Conservation (phyloP, 64 coral and sea anemone genomes). For the Pocillopora verrucosa region DNA sequence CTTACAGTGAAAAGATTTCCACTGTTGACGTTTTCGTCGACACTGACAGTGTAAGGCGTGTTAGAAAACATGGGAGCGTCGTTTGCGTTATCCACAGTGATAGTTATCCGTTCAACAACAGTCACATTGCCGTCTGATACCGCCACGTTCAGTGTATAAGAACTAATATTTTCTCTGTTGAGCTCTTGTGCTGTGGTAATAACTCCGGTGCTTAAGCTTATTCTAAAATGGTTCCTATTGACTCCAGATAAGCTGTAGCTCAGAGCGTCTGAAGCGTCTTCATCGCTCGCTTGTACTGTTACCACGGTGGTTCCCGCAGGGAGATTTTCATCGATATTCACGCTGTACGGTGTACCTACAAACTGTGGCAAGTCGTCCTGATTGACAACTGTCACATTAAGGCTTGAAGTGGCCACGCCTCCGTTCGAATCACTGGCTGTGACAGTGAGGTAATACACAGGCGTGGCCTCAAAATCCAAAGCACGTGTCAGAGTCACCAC, state of each 20-base stretch:
- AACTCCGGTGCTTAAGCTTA: constrained; percentile 48
- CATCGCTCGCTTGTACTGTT: constrained; percentile 14
- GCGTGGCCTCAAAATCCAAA: constrained; percentile 27
- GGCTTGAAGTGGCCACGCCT: constrained; percentile 27
- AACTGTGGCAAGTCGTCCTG: constrained; percentile 43
- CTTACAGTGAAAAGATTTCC: constrained; percentile 44
- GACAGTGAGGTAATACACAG: constrained; percentile 33
- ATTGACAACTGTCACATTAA: constrained; percentile 32
- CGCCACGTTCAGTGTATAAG: constrained; percentile 48
- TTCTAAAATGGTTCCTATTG: constrained; percentile 38
- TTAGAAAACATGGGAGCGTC: constrained; percentile 47
- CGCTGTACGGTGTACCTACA: constrained; percentile 1
- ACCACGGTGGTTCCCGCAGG: constrained; percentile 16
- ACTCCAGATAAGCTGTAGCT: constrained; percentile 30
- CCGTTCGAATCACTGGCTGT: constrained; percentile 13
- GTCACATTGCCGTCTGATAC: constrained; percentile 46
- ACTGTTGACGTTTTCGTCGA: constrained; percentile 38
- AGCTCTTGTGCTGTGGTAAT: constrained; percentile 55
- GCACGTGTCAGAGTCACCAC: constrained; percentile 8
- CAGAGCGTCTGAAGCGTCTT: constrained; percentile 31
- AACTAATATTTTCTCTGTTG: constrained; percentile 46
- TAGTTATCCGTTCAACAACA: constrained; percentile 19
- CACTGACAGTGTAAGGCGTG: constrained; percentile 44
- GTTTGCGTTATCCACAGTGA: constrained; percentile 36
- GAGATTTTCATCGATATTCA: constrained; percentile 24